Evolutionary conservation across 1,140 invertebrate genomes (phyloP).

Genomic region (Trissolcus basalis): DNA sequence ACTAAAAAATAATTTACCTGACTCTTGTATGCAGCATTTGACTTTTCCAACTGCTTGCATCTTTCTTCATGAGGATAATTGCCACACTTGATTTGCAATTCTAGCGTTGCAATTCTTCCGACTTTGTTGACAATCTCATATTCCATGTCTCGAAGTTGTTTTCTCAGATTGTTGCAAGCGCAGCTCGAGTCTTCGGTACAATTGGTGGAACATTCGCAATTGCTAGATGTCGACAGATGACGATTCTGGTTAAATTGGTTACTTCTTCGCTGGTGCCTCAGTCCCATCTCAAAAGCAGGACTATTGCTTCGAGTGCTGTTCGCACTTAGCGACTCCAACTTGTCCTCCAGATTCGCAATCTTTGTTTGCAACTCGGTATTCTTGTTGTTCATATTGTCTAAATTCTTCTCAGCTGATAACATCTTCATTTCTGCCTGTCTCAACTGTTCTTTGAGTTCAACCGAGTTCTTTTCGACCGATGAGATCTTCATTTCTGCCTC

Average conservation of each 20-base stretch:
- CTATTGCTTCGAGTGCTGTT: constrained; percentile 58
- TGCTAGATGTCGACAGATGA: constrained; percentile 37
- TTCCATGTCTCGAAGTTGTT: constrained; percentile 64
- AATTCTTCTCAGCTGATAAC: constrained; percentile 26
- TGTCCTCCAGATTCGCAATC: constrained; percentile 53
- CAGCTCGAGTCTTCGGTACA: constrained; percentile 21
- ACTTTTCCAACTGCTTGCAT: constrained; percentile 63
- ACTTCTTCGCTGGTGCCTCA: constrained; percentile 59
- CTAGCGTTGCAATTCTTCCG: constrained; percentile 64
- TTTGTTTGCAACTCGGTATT: constrained; percentile 49
- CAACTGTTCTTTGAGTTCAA: constrained; percentile 24
- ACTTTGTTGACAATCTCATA: constrained; percentile 63
- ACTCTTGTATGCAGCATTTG: constrained; percentile 39
- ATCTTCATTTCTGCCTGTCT: constrained; percentile 5
- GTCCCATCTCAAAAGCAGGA: constrained; percentile 50
- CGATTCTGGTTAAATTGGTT: constrained; percentile 66
- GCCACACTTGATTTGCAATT: constrained; percentile 65
- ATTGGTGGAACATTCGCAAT: constrained; percentile 33
- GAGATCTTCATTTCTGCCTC: constrained; percentile 5
- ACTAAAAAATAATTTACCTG: constrained; percentile 56
- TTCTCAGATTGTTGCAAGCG: constrained; percentile 50
- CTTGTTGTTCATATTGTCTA: constrained; percentile 32
- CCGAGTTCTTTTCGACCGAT: constrained; percentile 28
- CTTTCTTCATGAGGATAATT: constrained; percentile 66
- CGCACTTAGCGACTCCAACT: constrained; percentile 45